These are phyloP conservation scores for Empidonax traillii DNA, from an alignment of 2,113 vertebrate genomes.

Conservation along the genomic window DNA sequence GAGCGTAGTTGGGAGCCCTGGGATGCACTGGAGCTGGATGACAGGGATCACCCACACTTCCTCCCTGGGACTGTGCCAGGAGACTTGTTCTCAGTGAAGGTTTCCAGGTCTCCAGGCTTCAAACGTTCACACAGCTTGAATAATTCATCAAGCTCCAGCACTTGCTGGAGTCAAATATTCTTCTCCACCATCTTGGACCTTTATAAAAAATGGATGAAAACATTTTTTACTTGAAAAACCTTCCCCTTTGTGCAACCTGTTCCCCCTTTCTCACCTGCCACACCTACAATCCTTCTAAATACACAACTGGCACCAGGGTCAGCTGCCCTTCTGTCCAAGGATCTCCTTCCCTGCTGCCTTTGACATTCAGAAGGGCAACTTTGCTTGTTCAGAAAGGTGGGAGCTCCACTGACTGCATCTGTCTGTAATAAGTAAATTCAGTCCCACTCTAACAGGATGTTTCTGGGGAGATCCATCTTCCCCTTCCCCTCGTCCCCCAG, in stretches of 20 bases:
- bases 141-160: neutral
- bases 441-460: neutral
- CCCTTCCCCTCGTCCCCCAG: neutral
- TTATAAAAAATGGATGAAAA: neutral
- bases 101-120: neutral
- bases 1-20: neutral
- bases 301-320: neutral
- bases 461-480: neutral
- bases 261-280: neutral
- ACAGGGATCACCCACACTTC: neutral
- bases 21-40: neutral
- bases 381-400: neutral
- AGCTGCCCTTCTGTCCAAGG: neutral
- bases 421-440: neutral
- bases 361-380: neutral
- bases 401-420: neutral
- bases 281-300: neutral
- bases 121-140: neutral
- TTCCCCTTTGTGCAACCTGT: neutral
- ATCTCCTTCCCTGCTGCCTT: neutral
- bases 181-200: neutral
- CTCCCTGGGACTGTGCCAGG: neutral
- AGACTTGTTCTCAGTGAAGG: neutral
- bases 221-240: neutral
- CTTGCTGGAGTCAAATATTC: neutral